Evolutionary conservation across 1,140 invertebrate genomes (phyloP), one percentile per base, ranked within the genome.

Genomic region (Panagrolaimus sp.): DNA sequence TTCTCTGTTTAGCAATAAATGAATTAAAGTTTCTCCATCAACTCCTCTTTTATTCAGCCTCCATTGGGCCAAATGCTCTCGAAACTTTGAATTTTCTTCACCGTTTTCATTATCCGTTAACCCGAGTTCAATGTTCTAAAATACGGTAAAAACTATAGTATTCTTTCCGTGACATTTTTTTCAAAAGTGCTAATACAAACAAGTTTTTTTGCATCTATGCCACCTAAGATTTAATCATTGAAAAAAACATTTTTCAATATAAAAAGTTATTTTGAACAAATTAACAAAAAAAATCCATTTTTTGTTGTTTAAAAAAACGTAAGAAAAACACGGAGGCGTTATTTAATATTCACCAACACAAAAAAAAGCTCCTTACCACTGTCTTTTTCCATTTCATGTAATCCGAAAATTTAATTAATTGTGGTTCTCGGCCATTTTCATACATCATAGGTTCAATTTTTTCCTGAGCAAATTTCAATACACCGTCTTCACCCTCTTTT

Each of bases 1-100:
- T 84, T 96, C 92, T 80, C 93, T 93, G 68, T 96, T 94, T 71
- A 96, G 93, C 9, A 96, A 87, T 0, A 98, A 89, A 81, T 98
- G 95, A 5, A 98, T 87, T 5, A 96, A 84, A 4, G 90, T 94
- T 85, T 98, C 95, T 0, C 95, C 95, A 0, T 97, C 85, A 0
- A 92, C 92, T 0, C 94, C 94, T 44, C 94, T 87, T 82, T 94
- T 93, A 75, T 94, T 90, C 89, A 98, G 91, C 83, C 95, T 91
- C 95, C 95, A 98, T 81, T 93, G 96, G 0, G 92, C 92, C 71
- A 91, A 89, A 83, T 94, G 92, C 72, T 83, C 72, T 70, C 83
- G 55, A 77, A 86, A 77, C 68, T 78, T 46, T 69, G 75, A 65
- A 74, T 73, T 66, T 72, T 78, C 38, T 70, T 80, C 26, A 68